Base-by-base conservation (phyloP, 2,797 vertebrate species). In the Hybognathus amarus region DNA sequence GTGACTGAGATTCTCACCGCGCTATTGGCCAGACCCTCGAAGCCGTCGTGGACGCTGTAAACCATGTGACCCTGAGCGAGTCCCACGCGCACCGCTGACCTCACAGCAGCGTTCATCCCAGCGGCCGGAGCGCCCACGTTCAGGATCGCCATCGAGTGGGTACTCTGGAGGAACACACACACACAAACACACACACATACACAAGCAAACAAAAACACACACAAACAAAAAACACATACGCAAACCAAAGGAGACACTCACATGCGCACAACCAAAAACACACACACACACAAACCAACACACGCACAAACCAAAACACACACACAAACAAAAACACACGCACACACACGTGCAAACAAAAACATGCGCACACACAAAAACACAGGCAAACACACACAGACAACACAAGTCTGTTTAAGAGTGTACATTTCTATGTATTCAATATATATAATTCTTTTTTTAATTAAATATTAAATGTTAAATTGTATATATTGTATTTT, bases 91-190 rank as follows among this genome's bases (percentile, higher is more conserved):
- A 95, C 96, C 0, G 97, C 98, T 0, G 98, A 97, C 86, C 98
- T 94, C 87, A 96, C 97, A 0, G 96, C 97, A 0, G 97, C 94
- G 0, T 99, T 99, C 98, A 99, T 99, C 85, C 98, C 98, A 0
- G 96, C 96, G 0, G 97, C 97, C 0, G 98, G 98, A 8, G 98
- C 98, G 0, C 98, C 98, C 85, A 99, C 97, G 0, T 99, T 99
- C 90, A 99, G 91, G 82, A 99, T 93, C 77, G 96, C 97, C 90
- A 99, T 3, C 68, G 95, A 95, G 91, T 96, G 96, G 66, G 94
- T 94, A 87, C 93, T 97, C 98, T 99, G 85, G 12, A 80, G 7
- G 67, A 1, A 59, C 8, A 27, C 10, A 52, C 7, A 17, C 30
- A 61, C 59, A 61, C 12, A 27, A n/a, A 27, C 5, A 11, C 10